Base-by-base conservation (phyloP, 1,140 invertebrate species). In the Pseudomyrmex cubaensis region DNA sequence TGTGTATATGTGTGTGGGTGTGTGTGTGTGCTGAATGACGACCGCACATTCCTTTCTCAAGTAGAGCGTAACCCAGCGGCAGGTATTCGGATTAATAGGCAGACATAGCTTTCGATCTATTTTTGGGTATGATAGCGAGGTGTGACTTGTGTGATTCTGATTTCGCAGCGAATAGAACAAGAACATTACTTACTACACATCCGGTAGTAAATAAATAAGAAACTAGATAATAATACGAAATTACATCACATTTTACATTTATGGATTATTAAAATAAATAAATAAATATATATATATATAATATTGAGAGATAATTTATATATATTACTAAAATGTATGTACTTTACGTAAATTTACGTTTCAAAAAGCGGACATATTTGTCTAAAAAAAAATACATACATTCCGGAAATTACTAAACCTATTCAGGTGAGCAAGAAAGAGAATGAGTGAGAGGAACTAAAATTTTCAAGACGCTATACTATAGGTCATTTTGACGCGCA, bases 21-120 rank as follows among this genome's bases (percentile, higher is more conserved):
- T 35, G 35, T 35, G 35, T 5, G 35, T 7, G 35, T 50, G 15
- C 46, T 3, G 75, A 80, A 78, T 84, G 82, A 84, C 82, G 82
- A 78, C 69, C 64, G 82, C 82, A 80, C 74, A 84, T 84, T 84
- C 82, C 74, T 69, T 61, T 77, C 63, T 61, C 64, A 84, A 84
- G 48, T 84, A 72, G 75, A 84, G 64, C 82, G 75, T 84, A 84
- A 84, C 75, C 61, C 17, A 44, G 20, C 46, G 20, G 44, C 54
- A 57, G 15, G 54, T 9, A 83, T 52, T 59, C 73, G 82, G 48
- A 83, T 48, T 83, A 83, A 76, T 83, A 76, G 62, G 61, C 44
- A 5, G n/a, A 15, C 52, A 54, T 59, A 48, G 78, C 70, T 74
- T 62, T 82, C 78, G 50, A 25, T 73, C 59, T 75, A 62, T 62